Evolutionary conservation across 2,113 vertebrate genomes (phyloP).

Genomic region (Henicopernis longicauda): DNA sequence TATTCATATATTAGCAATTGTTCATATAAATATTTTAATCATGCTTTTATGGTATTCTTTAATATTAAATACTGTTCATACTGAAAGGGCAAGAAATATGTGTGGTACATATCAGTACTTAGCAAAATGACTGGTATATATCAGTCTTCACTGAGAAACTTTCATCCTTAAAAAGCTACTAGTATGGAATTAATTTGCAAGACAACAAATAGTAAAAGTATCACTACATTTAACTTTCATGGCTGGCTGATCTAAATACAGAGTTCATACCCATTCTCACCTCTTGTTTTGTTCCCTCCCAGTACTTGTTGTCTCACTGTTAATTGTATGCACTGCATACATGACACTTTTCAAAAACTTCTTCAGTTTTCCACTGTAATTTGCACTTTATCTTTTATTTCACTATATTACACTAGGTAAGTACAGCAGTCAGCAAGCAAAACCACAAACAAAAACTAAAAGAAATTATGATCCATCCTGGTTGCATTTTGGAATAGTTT

Average conservation of each 20-base stretch:
- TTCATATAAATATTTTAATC: background rate
- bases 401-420: background rate
- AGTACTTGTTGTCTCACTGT: background rate
- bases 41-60: background rate
- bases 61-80: background rate
- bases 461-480: background rate
- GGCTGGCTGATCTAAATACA: background rate
- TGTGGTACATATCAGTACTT: background rate
- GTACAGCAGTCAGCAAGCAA: background rate
- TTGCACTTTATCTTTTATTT: background rate
- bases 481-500: background rate
- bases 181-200: background rate
- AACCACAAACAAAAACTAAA: background rate
- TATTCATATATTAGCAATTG: background rate
- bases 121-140: background rate
- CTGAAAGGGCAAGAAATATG: background rate
- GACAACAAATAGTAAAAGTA: background rate
- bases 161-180: background rate
- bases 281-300: background rate
- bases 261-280: background rate
- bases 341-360: background rate
- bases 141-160: background rate
- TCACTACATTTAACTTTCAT: background rate
- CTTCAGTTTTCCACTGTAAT: constrained; percentile 2
- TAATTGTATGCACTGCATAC: background rate